Evolutionary conservation across 2,113 vertebrate species (phyloP).

Genomic region (Cochlearius cochlearius): DNA sequence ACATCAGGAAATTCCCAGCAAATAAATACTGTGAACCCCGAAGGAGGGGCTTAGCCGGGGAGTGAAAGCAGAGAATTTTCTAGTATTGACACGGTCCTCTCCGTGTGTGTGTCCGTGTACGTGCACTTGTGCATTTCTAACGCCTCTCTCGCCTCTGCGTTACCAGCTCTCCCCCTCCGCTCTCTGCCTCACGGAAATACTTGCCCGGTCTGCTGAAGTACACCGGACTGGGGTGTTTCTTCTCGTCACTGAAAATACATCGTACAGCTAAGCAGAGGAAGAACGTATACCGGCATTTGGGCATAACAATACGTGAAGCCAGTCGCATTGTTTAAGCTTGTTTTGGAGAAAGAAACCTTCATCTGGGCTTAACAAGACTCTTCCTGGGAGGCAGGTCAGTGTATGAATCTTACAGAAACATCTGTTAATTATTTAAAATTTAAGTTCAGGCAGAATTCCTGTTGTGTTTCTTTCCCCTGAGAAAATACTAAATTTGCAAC

Average conservation of each 20-base stretch:
- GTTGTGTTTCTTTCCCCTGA: not conserved
- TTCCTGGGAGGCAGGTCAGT: not conserved
- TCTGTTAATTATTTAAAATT: not conserved
- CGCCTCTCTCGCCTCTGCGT: not conserved
- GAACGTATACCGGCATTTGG: not conserved
- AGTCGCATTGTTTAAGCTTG: not conserved
- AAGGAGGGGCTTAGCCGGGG: conserved; percentile 30
- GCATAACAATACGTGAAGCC: not conserved
- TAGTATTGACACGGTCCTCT: conserved; percentile 31
- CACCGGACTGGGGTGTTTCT: not conserved
- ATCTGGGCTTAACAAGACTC: not conserved
- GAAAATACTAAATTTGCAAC: not conserved
- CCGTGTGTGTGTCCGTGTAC: not conserved
- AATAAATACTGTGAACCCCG: conserved; percentile 22
- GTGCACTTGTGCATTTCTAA: not conserved
- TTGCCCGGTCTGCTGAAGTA: not conserved
- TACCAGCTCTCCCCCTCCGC: not conserved
- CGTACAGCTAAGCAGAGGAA: not conserved
- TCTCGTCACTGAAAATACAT: not conserved
- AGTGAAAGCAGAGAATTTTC: conserved; percentile 58
- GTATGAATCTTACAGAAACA: not conserved
- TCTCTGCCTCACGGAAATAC: conserved; percentile 41
- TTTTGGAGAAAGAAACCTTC: not conserved
- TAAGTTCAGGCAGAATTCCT: not conserved
- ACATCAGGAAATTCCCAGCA: conserved; percentile 29